Evolutionary conservation across 2,888 invertebrate genomes (phyloP), one percentile per base, ranked within the genome.

Genomic region (Cheilosia grossa): DNA sequence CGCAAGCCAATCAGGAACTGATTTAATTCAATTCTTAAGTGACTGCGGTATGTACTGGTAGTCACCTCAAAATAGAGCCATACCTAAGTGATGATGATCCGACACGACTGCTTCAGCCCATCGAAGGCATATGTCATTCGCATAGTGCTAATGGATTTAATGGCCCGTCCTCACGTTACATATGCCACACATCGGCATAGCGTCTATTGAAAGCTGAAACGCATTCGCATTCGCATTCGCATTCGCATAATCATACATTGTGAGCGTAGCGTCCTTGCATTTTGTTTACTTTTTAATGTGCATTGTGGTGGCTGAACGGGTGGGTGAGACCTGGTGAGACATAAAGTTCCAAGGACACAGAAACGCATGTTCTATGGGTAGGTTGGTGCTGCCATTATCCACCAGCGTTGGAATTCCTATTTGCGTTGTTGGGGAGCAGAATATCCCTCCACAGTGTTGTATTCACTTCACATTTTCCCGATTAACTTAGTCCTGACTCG

Each of bases 341-440:
- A 15, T 51, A 17, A 21, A 30, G 42, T 59, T 72, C 59, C 51
- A 72, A 61, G 53, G 51, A 53, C 61, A 19, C 42, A 17, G 19
- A 30, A 30, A 53, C 53, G 42, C 51, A 9, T 17, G 21, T 24
- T 15, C 15, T 21, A 7, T 15, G 13, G 27, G 10, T 42, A 15
- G 51, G 7, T 6, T 17, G n/a, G 24, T 59, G 49, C 37, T 59
- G 30, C 13, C 19, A 42, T 67, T 53, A 40, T 44, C 33, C 13
- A 37, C 33, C 13, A 37, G 40, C 49, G 51, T 63, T 61, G 30
- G 61, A 73, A 61, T 61, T 73, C 33, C 61, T 63, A 33, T 61
- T 53, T 63, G 42, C 33, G 19, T 6, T 53, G 58, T 33, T 10
- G n/a, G 37, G 21, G 10, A 42, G 44, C 44, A 13, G n/a, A 54